phyloP scores from a whole-genome alignment of 2,113 vertebrate genomes.

The Cynocephalus volans region DNA sequence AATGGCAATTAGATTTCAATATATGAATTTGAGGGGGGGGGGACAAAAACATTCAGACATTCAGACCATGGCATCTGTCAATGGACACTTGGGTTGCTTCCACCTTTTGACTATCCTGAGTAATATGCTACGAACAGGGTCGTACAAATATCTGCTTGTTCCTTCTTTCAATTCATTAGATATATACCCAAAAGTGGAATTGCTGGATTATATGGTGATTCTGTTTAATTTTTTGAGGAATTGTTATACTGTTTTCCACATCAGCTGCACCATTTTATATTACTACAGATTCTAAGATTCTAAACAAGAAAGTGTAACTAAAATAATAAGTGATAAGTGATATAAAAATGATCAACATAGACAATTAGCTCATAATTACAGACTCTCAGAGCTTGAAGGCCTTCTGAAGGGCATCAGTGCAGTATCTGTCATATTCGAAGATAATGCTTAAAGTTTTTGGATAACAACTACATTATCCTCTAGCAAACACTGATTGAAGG shows the following conservation, averaged over 20 bases:
- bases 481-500: background rate
- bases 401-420: background rate
- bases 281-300: constrained; percentile 19
- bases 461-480: background rate
- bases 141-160: background rate
- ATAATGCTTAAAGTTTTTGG: background rate
- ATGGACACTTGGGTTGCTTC: background rate
- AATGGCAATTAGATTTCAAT: background rate
- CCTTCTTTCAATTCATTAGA: background rate
- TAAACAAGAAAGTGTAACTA: background rate
- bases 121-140: background rate
- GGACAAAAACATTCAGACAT: background rate
- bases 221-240: background rate
- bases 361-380: constrained; percentile 21
- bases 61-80: background rate
- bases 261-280: background rate
- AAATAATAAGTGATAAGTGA: background rate
- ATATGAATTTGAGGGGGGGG: background rate
- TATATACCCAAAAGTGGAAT: background rate
- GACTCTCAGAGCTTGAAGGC: background rate
- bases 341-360: background rate
- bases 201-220: background rate
- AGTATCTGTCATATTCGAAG: constrained; percentile 9
- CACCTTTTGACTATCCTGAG: background rate
- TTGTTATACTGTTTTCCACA: background rate